Conservation (phyloP, 2,888 invertebrate genomes). For the Mythimna albipuncta region DNA sequence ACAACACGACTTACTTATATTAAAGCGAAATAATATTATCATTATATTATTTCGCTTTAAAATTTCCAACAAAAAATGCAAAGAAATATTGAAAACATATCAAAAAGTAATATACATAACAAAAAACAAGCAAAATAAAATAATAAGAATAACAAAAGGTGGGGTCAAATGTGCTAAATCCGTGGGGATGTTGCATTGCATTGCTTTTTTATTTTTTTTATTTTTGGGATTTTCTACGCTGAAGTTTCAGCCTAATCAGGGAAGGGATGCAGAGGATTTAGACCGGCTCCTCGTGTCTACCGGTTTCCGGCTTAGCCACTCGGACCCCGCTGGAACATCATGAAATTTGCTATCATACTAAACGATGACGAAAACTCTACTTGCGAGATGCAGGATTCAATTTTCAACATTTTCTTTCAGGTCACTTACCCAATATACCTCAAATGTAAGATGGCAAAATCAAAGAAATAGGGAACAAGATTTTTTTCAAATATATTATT, state of each 20-base stretch:
- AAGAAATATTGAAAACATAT: not conserved
- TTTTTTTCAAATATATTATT: not conserved
- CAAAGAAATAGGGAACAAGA: not conserved
- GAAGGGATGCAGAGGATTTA: not conserved
- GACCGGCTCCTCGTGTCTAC: not conserved
- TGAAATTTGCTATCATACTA: not conserved
- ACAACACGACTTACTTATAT: not conserved
- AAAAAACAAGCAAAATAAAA: not conserved
- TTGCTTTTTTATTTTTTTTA: no score
- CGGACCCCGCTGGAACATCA: not conserved
- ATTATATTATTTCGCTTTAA: not conserved
- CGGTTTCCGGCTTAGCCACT: not conserved
- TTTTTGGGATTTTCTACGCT: not conserved
- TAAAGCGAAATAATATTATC: not conserved
- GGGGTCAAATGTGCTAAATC: not conserved
- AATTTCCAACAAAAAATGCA: not conserved
- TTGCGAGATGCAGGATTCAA: slow-evolving; percentile 4
- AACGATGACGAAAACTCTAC: not conserved
- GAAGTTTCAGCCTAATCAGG: not conserved
- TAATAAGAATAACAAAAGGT: not conserved
- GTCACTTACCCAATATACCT: not conserved
- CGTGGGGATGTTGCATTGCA: not conserved
- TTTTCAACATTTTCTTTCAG: not conserved
- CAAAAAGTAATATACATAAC: not conserved
- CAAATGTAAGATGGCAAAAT: not conserved